These are phyloP conservation scores for Choreutis nemorana DNA, from an alignment of 2,888 invertebrate species.

Conservation along the genomic window DNA sequence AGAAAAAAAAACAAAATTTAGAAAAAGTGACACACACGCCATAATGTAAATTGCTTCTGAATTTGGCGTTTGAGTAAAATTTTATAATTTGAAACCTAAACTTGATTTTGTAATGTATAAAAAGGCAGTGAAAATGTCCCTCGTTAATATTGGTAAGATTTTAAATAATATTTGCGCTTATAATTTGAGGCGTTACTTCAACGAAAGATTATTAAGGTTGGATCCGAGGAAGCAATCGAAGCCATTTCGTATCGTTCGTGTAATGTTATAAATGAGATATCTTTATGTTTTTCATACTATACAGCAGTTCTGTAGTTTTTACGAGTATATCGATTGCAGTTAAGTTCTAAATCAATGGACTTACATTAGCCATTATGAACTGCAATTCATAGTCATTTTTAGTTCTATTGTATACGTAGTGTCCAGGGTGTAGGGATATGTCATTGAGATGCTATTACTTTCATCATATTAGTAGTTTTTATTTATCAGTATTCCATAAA, in stretches of 20 bases:
- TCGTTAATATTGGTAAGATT: constrained; percentile 53
- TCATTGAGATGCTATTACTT: constrained; percentile 29
- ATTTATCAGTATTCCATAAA: too few species aligned
- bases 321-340: too few species aligned
- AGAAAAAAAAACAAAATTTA: constrained; percentile 32
- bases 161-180: constrained; percentile 15
- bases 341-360: too few species aligned
- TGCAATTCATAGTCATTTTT: constrained; percentile 45
- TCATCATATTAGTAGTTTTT: too few species aligned
- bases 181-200: constrained; percentile 18
- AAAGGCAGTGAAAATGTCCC: constrained; percentile 54
- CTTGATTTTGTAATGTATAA: constrained; percentile 32
- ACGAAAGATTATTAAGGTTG: constrained; percentile 47
- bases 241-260: constrained; percentile 51
- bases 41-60: constrained; percentile 64
- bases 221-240: constrained; percentile 53
- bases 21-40: constrained; percentile 66
- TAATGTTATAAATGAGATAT: constrained; percentile 29
- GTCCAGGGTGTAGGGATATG: constrained; percentile 41
- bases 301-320: constrained; percentile 17
- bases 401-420: constrained; percentile 46
- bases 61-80: constrained; percentile 60
- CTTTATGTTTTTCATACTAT: constrained; percentile 19
- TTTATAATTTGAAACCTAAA: constrained; percentile 44
- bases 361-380: too few species aligned